Conservation (phyloP, 2,113 vertebrate species). For the Trichechus manatus region DNA sequence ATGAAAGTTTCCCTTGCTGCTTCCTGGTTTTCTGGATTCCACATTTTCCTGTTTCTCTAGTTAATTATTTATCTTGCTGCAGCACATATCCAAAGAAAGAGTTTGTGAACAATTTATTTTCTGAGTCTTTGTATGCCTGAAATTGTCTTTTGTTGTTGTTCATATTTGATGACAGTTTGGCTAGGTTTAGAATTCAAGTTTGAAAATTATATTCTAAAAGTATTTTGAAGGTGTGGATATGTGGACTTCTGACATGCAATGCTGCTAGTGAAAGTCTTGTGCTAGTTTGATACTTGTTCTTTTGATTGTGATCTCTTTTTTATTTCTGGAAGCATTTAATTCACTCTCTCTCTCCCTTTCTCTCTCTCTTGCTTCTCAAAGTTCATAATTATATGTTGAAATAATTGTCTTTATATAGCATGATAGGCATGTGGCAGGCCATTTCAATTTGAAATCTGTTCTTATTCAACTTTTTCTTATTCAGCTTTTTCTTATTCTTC, state of each 20-base stretch:
- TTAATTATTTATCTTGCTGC: neutral
- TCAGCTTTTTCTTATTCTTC: neutral
- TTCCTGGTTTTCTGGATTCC: neutral
- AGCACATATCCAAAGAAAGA: neutral
- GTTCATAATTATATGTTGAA: neutral
- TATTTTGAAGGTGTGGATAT: neutral
- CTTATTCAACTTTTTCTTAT: neutral
- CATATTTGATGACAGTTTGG: neutral
- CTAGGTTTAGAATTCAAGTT: neutral
- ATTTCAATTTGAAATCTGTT: neutral
- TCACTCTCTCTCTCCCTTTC: neutral
- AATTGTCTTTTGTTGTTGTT: neutral
- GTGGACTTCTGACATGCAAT: neutral
- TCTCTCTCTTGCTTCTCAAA: neutral
- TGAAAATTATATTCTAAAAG: neutral
- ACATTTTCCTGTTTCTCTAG: neutral
- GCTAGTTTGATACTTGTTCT: neutral
- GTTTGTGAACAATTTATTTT: neutral
- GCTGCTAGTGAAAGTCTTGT: neutral
- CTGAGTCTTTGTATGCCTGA: neutral
- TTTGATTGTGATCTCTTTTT: neutral
- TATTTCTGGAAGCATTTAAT: neutral
- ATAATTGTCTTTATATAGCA: neutral
- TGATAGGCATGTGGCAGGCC: neutral
- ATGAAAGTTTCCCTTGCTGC: neutral